Conservation (phyloP, 2,113 vertebrate genomes). For the Meriones unguiculatus region DNA sequence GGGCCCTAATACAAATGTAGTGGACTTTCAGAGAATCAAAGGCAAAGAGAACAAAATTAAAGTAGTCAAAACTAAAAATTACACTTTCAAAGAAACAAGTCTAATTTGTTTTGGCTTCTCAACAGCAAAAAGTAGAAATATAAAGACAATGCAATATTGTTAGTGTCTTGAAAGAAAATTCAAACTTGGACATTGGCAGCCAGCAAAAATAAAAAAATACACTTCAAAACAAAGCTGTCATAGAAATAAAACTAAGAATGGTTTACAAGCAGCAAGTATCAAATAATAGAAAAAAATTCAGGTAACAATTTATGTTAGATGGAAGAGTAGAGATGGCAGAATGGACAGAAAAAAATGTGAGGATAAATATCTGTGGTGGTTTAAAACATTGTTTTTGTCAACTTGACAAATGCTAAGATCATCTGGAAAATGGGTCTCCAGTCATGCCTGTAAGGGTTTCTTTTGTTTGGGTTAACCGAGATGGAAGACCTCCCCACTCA, state of each 20-base stretch:
- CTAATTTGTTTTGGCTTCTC: constrained; percentile 4
- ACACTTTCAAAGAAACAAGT: constrained; percentile 23
- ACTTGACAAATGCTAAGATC: background rate
- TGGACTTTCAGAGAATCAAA: background rate
- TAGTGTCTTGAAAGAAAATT: background rate
- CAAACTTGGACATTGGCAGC: constrained; percentile 5
- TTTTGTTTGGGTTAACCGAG: background rate
- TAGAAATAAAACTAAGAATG: background rate
- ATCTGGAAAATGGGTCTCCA: background rate
- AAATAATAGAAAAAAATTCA: constrained; percentile 39
- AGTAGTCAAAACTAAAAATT: background rate
- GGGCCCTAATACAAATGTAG: background rate
- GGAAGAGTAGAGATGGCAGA: background rate
- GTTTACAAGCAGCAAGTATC: background rate
- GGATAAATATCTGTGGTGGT: background rate
- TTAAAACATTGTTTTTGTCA: background rate
- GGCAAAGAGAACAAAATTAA: background rate
- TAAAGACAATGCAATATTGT: background rate
- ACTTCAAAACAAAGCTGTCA: background rate
- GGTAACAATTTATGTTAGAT: constrained; percentile 18
- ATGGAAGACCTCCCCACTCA: background rate
- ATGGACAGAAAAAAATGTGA: background rate
- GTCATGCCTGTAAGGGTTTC: background rate
- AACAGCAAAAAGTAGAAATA: constrained; percentile 3
- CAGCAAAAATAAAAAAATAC: background rate